Conservation (phyloP, 2,888 invertebrate species). For the Isoperla grammatica region DNA sequence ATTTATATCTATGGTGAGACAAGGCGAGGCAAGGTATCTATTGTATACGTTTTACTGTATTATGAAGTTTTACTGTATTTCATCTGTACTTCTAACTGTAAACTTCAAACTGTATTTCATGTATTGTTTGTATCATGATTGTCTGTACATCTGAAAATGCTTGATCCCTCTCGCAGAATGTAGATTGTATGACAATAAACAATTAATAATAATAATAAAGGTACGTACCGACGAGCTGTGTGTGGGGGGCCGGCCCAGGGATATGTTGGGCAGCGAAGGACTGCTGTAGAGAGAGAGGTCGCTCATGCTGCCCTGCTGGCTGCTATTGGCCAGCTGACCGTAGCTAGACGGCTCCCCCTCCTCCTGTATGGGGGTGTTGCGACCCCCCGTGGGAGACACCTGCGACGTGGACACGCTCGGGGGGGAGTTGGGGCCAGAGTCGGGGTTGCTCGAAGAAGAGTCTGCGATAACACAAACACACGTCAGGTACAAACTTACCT, state of each 20-base stretch:
- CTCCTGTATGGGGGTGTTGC: conserved; percentile 69
- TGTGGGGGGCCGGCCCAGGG: conserved; percentile 69
- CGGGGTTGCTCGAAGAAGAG: conserved; percentile 56
- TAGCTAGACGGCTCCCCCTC: conserved; percentile 63
- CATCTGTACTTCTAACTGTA: too few relatives aligned
- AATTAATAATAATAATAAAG: too few relatives aligned
- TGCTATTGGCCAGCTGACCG: conserved; percentile 50
- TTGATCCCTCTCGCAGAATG: too few relatives aligned
- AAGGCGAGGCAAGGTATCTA: too few relatives aligned
- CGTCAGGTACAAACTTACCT: too few relatives aligned
- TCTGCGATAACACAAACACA: conserved; percentile 39
- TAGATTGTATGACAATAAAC: too few relatives aligned
- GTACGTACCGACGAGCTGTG: conserved; percentile 43
- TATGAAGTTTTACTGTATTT: too few relatives aligned
- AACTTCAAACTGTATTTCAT: too few relatives aligned
- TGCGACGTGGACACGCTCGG: conserved; percentile 55
- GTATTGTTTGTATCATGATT: too few relatives aligned
- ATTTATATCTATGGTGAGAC: too few relatives aligned
- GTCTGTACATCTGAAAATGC: too few relatives aligned
- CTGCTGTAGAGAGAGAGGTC: conserved; percentile 78
- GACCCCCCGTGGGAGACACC: conserved; percentile 52
- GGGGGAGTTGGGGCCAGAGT: conserved; percentile 72
- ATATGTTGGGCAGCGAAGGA: conserved; percentile 96
- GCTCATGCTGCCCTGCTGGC: conserved; percentile 63
- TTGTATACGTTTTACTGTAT: too few relatives aligned